Evolutionary conservation across 2,888 invertebrate genomes (phyloP).

Genomic region (Chloromyia formosa): DNA sequence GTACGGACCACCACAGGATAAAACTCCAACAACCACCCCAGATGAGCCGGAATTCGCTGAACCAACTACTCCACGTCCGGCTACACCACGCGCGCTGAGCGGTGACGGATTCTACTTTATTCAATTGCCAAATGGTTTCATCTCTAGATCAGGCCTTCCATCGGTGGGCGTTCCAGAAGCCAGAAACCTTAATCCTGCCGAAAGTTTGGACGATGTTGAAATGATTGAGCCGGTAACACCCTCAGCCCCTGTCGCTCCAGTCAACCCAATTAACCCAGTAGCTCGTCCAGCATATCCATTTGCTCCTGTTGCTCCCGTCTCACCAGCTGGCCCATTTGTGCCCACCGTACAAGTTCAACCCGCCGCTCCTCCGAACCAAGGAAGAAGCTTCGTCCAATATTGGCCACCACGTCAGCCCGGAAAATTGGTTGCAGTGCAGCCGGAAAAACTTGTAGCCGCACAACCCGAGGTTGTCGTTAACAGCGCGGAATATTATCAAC

Average conservation of each 20-base stretch:
- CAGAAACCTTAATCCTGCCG: not conserved
- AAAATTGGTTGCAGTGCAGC: not conserved
- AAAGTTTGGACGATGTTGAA: not conserved
- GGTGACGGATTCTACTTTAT: constrained; percentile 28
- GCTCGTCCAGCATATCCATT: not conserved
- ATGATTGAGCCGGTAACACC: not conserved
- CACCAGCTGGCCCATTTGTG: not conserved
- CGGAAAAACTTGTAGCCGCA: not conserved
- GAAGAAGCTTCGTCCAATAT: not conserved
- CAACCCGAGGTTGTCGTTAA: constrained; percentile 1
- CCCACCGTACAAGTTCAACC: not conserved
- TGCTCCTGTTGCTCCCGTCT: not conserved
- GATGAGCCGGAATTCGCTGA: constrained; percentile 21
- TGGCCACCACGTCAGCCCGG: constrained; percentile 25
- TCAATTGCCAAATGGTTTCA: constrained; percentile 29
- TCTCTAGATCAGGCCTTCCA: constrained; percentile 5
- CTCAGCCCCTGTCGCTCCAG: not conserved
- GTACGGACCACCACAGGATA: constrained; percentile 38
- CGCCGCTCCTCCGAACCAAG: not conserved
- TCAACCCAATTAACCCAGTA: not conserved
- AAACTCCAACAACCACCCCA: constrained; percentile 6
- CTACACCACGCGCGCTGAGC: constrained; percentile 7
- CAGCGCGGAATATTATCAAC: not conserved
- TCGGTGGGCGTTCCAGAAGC: constrained; percentile 13
- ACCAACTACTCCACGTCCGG: not conserved